Base-by-base conservation (phyloP, 1,140 invertebrate genomes). In the Meteorus sp. region DNA sequence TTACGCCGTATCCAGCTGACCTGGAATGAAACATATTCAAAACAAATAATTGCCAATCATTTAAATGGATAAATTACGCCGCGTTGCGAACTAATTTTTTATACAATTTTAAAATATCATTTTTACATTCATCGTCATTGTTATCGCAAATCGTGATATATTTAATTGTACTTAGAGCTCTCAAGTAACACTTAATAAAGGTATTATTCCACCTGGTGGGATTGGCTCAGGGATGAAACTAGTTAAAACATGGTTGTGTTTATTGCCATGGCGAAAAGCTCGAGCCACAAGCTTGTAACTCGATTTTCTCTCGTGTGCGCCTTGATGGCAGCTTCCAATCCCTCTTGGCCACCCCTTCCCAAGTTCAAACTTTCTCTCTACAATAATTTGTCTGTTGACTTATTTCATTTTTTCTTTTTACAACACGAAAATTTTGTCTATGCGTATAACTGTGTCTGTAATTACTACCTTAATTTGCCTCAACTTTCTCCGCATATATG, bases 1-100 rank as follows among this genome's bases (percentile, higher is more conserved):
- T 89, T 90, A 71, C 89, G 84, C 70, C 89, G 83, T 61, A 92
- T 91, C 90, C 90, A 93, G 22, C 89, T 90, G 48, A 92, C 89
- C 90, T 91, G 81, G 56, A 62, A 68, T 31, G 6, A 31, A 33
- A 13, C 45, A 57, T 20, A 35, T n/a, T n/a, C n/a, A 48, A 37
- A 56, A 19, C 44, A 45, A 33, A 15, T 31, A 4, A 43, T 13
- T 15, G 25, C 20, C n/a, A n/a, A n/a, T 31, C 15, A 5, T 27
- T 56, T 41, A 63, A 20, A 63, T 62, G 52, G 59, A 59, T 55
- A 63, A 61, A 60, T 29, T 23, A 47, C n/a, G n/a, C n/a, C n/a
- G n/a, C n/a, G n/a, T n/a, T n/a, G n/a, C n/a, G n/a, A n/a, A n/a
- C n/a, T n/a, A n/a, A n/a, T n/a, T n/a, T n/a, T n/a, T n/a, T n/a